Base-by-base conservation (phyloP, 2,797 vertebrate species). In the Intellagama lesueurii region DNA sequence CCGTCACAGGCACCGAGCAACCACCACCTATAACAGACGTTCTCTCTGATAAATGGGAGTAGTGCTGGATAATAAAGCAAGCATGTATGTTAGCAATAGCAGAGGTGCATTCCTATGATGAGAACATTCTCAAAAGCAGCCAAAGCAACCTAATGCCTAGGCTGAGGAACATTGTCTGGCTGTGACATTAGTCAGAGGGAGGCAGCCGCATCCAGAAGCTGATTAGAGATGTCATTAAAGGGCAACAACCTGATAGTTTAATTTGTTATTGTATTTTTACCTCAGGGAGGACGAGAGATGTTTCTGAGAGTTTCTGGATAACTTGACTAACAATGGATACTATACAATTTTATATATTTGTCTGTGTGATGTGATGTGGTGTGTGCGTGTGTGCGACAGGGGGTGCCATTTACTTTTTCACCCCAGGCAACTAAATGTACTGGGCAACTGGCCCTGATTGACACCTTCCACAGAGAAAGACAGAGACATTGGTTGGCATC, bases 1-100 rank as follows among this genome's bases (percentile, higher is more conserved):
- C 66, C 28, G 35, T 44, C 49, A 17, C 26, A 90, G 6, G 30
- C 73, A 87, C 91, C 88, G 87, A 91, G 89, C 17, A 70, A 79
- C 79, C 49, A 14, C 28, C 68, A 69, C 64, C 32, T 60, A 24
- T 1, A 47, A 6, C 90, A 93, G 87, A 89, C 47, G 83, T 89
- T 91, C 86, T 87, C 4, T 52, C 56, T 52, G 52, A 0, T 93
- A 89, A 77, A 73, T 82, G 87, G 83, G 86, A 90, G 87, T 1
- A 0, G 80, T 88, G 30, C 35, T 64, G 32, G 40, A 70, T 85
- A 90, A 91, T 88, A 92, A 47, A 90, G 47, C n/a, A 73, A 1
- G 24, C 12, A n/a, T 64, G n/a, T 56, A 16, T 64, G 77, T 52
- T n/a, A 84, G n/a, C 4, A 47, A 30, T 16, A 26, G 30, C 30